Percentiles rank a stretch among this genome's conserved stretches.
Evolutionary conservation across 2,888 invertebrate species (phyloP).

Genomic region (Dynastes maya): DNA sequence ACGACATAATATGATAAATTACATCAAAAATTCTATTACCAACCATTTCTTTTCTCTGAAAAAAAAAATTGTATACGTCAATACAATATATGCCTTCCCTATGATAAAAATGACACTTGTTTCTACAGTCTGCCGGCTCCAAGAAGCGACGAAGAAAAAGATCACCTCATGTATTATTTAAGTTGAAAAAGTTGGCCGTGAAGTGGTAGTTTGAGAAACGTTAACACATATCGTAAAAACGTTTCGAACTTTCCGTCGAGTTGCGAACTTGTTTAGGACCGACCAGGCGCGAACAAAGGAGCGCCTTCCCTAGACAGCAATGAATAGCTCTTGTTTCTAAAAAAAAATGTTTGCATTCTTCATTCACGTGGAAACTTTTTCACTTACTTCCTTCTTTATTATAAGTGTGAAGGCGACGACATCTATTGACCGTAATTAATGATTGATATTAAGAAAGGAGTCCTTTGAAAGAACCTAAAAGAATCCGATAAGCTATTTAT

Average conservation of each 20-base stretch:
- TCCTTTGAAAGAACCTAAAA: background rate
- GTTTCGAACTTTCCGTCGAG: constrained; percentile 30
- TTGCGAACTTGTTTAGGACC: constrained; percentile 35
- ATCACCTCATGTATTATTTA: constrained; percentile 32
- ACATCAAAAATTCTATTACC: background rate
- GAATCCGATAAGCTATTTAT: background rate
- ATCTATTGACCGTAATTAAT: constrained; percentile 24
- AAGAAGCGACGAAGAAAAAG: constrained; percentile 10
- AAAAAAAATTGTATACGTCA: background rate
- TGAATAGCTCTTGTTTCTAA: constrained; percentile 37
- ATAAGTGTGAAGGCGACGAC: constrained; percentile 1
- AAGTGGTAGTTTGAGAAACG: constrained; percentile 40
- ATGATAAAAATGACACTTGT: constrained; percentile 27
- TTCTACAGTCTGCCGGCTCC: background rate
- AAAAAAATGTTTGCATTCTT: constrained; percentile 38
- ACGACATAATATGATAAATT: background rate
- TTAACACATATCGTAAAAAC: constrained; percentile 35
- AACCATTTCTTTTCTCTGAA: background rate
- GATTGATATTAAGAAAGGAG: constrained; percentile 24
- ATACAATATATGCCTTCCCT: background rate
- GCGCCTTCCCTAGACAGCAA: constrained; percentile 33
- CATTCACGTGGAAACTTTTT: constrained; percentile 39
- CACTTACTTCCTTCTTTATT: constrained; percentile 38
- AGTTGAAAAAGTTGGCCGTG: constrained; percentile 38
- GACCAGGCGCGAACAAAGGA: constrained; percentile 25